A percentile compares a stretch with the other conserved stretches of the same genome.
phyloP scores from a whole-genome alignment of 2,888 invertebrate genomes.

The Troides oblongomaculatus region DNA sequence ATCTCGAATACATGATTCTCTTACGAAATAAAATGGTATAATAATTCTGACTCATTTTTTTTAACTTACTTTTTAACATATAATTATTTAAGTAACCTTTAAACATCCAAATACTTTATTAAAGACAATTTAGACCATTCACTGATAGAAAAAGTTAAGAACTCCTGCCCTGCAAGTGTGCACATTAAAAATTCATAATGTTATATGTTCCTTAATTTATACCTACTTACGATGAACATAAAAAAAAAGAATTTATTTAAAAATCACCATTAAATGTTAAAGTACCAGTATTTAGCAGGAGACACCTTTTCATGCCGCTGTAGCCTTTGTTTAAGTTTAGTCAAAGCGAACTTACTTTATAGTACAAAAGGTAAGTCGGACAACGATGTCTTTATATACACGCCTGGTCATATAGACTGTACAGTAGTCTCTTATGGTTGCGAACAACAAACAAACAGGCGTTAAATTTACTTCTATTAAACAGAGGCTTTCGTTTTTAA shows the following conservation, averaged over 20 bases:
- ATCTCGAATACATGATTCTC: too few species aligned
- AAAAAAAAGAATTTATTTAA: not conserved
- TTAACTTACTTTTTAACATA: too few species aligned
- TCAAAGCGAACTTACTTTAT: conserved; percentile 27
- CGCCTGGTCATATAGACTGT: conserved; percentile 4
- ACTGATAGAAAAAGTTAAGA: too few species aligned
- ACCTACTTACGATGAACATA: too few species aligned
- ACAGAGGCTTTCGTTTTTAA: not conserved
- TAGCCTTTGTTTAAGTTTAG: conserved; percentile 25
- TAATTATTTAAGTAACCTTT: too few species aligned
- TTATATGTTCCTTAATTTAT: too few species aligned
- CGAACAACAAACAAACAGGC: conserved; percentile 21
- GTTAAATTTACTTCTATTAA: not conserved
- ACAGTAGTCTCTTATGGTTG: conserved; percentile 13
- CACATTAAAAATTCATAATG: too few species aligned
- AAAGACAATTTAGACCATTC: too few species aligned
- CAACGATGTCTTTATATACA: conserved; percentile 19
- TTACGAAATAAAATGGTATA: too few species aligned
- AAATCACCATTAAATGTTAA: not conserved
- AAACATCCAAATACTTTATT: too few species aligned
- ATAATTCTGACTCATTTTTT: too few species aligned
- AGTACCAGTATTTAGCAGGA: conserved; percentile 9
- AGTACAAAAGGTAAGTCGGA: conserved; percentile 21
- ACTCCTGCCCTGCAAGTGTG: too few species aligned
- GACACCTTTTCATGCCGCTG: conserved; percentile 15